A percentile compares a stretch with the other conserved stretches of the same genome.
phyloP scores from a whole-genome alignment of 1,140 invertebrate genomes.

The Diorhabda sublineata region DNA sequence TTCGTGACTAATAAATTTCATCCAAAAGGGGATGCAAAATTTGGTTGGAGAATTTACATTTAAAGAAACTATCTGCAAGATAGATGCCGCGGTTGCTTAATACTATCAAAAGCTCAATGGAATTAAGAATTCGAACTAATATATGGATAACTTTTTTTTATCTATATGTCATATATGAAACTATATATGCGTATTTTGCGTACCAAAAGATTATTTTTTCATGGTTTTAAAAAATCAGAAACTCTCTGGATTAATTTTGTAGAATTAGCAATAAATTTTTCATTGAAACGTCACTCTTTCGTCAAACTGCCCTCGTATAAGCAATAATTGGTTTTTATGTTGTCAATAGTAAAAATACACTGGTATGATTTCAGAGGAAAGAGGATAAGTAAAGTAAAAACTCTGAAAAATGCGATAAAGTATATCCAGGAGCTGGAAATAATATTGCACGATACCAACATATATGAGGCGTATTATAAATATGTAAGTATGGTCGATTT shows the following conservation, averaged over 20 bases:
- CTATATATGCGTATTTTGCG: not conserved
- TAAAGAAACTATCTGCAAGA: too few relatives aligned
- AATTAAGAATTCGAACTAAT: too few relatives aligned
- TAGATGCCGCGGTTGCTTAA: too few relatives aligned
- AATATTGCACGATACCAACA: slow-evolving; percentile 26
- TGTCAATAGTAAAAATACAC: slow-evolving; percentile 1
- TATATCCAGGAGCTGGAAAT: slow-evolving; percentile 47
- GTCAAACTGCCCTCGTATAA: not conserved
- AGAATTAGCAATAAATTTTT: too few relatives aligned
- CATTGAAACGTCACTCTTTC: too few relatives aligned
- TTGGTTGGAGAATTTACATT: too few relatives aligned
- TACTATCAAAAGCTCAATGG: too few relatives aligned
- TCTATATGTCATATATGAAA: not conserved
- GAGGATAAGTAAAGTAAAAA: slow-evolving; percentile 49
- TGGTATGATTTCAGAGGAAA: slow-evolving; percentile 40
- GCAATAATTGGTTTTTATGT: slow-evolving; percentile 6
- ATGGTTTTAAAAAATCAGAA: too few relatives aligned
- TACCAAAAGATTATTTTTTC: not conserved
- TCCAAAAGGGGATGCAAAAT: too few relatives aligned
- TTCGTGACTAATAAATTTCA: too few relatives aligned
- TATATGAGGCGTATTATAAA: not conserved
- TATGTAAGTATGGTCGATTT: not conserved
- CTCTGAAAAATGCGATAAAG: slow-evolving; percentile 47
- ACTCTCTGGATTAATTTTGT: too few relatives aligned
- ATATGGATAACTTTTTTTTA: too few relatives aligned